Evolutionary conservation across 2,113 vertebrate genomes (phyloP).

Genomic region (Neopipo cinnamomea): DNA sequence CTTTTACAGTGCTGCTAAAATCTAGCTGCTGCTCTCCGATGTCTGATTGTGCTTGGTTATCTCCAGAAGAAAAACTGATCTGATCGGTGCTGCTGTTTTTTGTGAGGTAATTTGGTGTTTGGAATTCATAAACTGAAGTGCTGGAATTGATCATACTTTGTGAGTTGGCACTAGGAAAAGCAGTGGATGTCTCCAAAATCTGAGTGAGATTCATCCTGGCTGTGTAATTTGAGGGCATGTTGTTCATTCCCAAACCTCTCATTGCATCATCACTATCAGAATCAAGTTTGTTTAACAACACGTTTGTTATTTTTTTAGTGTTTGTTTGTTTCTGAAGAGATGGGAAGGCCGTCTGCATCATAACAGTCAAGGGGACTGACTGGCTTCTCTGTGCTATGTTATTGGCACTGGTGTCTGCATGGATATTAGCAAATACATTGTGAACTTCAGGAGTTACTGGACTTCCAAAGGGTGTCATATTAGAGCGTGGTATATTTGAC

Average conservation of each 20-base stretch:
- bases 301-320: slow-evolving; percentile 86
- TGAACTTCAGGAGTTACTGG: slow-evolving; percentile 86
- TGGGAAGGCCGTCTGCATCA: slow-evolving; percentile 94
- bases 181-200: slow-evolving; percentile 87
- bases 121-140: slow-evolving; percentile 85
- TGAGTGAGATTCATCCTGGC: slow-evolving; percentile 99
- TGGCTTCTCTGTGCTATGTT: slow-evolving; percentile 95
- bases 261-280: slow-evolving; percentile 85
- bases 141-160: slow-evolving; percentile 84
- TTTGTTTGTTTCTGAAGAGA: slow-evolving; percentile 83
- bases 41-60: slow-evolving; percentile 88
- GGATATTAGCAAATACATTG: slow-evolving; percentile 83
- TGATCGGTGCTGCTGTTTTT: slow-evolving; percentile 86
- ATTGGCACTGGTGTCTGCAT: slow-evolving; percentile 80
- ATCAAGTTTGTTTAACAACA: slow-evolving; percentile 93
- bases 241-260: slow-evolving; percentile 89
- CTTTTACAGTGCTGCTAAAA: slow-evolving; percentile 89
- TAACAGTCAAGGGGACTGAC: slow-evolving; percentile 93
- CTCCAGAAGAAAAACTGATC: slow-evolving; percentile 82
- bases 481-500: slow-evolving; percentile 79
- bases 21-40: slow-evolving; percentile 85
- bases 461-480: slow-evolving; percentile 87
- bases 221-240: slow-evolving; percentile 91
- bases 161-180: slow-evolving; percentile 83
- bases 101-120: slow-evolving; percentile 89